phyloP scores from a whole-genome alignment of 2,888 invertebrate species.

The Nomada hirtipes region DNA sequence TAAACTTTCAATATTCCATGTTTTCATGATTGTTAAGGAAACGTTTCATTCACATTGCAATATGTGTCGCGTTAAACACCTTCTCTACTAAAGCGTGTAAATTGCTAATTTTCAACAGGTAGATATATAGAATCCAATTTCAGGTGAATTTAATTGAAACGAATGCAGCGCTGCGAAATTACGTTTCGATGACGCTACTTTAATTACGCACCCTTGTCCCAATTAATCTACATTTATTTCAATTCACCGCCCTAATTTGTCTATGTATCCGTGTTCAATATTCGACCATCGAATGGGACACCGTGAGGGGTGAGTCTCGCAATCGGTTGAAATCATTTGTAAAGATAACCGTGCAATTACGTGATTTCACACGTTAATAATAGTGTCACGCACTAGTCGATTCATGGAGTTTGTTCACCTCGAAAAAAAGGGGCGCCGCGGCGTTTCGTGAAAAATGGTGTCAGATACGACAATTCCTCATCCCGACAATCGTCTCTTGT shows the following conservation, averaged over 20 bases:
- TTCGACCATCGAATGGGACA: too few species aligned
- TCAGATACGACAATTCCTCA: slow-evolving; percentile 22
- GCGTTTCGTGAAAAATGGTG: slow-evolving; percentile 22
- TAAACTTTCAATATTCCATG: not conserved
- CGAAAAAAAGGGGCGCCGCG: not conserved
- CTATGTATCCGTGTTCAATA: too few species aligned
- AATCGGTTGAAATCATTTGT: not conserved
- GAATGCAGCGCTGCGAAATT: not conserved
- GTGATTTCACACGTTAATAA: slow-evolving; percentile 11
- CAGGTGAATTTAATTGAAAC: too few species aligned
- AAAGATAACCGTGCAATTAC: slow-evolving; percentile 18
- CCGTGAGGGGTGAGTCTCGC: not conserved
- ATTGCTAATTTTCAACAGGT: not conserved
- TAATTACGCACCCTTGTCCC: not conserved
- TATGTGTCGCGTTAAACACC: not conserved
- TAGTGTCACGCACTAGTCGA: not conserved
- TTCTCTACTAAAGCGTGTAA: not conserved
- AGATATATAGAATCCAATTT: not conserved
- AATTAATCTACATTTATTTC: not conserved
- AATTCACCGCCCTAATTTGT: too few species aligned
- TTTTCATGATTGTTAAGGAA: not conserved
- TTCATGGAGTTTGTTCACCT: slow-evolving; percentile 34
- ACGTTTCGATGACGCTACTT: not conserved
- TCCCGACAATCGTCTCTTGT: not conserved
- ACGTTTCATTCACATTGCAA: not conserved